These are phyloP conservation scores for Notiomystis cincta DNA, from an alignment of 2,113 vertebrate species.

Conservation along the genomic window DNA sequence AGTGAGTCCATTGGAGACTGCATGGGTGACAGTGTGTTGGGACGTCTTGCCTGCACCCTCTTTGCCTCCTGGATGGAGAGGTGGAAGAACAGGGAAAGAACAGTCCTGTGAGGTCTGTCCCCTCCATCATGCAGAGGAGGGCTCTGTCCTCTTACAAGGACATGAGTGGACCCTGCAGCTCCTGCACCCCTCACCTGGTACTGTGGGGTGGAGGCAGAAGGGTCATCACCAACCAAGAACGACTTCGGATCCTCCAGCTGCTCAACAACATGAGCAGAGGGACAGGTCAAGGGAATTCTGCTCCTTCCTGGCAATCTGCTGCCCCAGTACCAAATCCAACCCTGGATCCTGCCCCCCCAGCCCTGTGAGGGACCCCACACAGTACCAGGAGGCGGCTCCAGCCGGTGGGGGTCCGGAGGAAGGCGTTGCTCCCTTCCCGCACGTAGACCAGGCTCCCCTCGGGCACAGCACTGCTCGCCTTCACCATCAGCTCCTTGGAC, in stretches of 20 bases:
- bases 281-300: not conserved
- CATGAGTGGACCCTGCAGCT: rapidly evolving
- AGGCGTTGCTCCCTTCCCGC: conserved; percentile 36
- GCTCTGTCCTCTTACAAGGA: not conserved
- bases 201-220: conserved; percentile 18
- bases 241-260: conserved; percentile 36
- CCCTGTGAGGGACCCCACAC: rapidly evolving
- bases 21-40: rapidly evolving
- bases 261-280: not conserved
- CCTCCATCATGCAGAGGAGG: not conserved
- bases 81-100: not conserved
- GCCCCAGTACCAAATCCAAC: not conserved
- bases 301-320: not conserved
- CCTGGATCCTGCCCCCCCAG: not conserved
- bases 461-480: not conserved
- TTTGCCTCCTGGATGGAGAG: not conserved
- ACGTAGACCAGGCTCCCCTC: conserved; percentile 65
- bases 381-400: conserved; percentile 63
- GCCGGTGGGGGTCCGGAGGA: conserved; percentile 39
- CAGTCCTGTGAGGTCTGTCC: not conserved
- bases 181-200: conserved; percentile 16
- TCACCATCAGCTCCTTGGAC: conserved; percentile 57
- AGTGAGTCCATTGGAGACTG: rapidly evolving
- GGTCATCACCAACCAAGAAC: not conserved
- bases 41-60: not conserved